Evolutionary conservation across 2,797 vertebrate species (phyloP).

Genomic region (Chiropotes sagulatus): DNA sequence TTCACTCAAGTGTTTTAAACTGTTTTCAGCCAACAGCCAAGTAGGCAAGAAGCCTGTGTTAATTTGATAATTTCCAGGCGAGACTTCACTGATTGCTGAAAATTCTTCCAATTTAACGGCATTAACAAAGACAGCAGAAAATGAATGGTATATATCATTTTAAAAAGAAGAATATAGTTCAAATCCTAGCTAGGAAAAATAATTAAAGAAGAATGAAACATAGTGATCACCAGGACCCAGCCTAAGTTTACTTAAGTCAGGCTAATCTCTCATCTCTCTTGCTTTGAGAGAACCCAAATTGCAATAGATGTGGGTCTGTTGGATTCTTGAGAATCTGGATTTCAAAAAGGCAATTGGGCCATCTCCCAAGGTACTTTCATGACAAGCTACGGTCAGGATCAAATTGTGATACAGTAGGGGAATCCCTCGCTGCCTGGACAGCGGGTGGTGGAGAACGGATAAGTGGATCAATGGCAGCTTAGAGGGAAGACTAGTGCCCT

Average conservation of each 20-base stretch:
- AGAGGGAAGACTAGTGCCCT: neutral
- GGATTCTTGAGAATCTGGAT: neutral
- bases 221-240: neutral
- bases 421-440: neutral
- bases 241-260: neutral
- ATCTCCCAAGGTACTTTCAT: neutral
- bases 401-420: neutral
- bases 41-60: neutral
- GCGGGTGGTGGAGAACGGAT: neutral
- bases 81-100: neutral
- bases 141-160: neutral
- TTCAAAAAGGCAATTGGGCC: slow-evolving; percentile 16
- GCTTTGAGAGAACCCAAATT: neutral
- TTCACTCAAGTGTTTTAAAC: neutral
- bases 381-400: neutral
- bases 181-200: neutral
- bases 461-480: neutral
- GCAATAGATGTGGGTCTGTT: neutral
- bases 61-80: slow-evolving; percentile 17
- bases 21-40: slow-evolving; percentile 3
- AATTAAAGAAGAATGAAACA: neutral
- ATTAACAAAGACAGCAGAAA: neutral
- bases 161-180: neutral
- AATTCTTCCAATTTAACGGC: neutral
- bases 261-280: neutral